A percentile compares a stretch with the other conserved stretches of the same genome.
Conservation (phyloP, 2,888 invertebrate genomes). For the Amorpha juglandis region DNA sequence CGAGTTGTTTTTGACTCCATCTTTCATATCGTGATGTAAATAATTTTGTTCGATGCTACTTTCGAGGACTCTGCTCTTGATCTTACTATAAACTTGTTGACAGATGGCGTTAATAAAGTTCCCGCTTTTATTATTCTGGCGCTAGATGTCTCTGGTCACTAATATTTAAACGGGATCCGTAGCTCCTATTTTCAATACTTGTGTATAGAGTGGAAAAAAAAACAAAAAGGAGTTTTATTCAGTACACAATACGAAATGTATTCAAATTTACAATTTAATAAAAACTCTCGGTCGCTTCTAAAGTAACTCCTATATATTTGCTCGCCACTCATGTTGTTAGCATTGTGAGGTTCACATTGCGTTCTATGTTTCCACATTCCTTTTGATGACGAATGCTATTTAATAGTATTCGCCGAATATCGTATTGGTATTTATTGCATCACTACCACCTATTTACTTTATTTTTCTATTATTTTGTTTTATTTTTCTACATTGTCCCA, state of each 20-base stretch:
- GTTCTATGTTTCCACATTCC: background rate
- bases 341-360: background rate
- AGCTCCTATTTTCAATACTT: too few species aligned
- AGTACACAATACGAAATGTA: too few species aligned
- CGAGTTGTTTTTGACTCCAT: background rate
- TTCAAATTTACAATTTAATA: too few species aligned
- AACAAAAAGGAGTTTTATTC: too few species aligned
- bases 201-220: too few species aligned
- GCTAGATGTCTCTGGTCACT: constrained; percentile 3
- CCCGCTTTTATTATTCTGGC: background rate
- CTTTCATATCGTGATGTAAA: background rate
- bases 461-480: too few species aligned
- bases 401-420: background rate
- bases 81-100: background rate
- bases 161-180: background rate
- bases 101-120: constrained; percentile 15
- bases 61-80: background rate
- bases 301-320: too few species aligned
- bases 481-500: too few species aligned
- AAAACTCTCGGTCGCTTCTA: background rate
- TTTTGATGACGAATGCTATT: background rate
- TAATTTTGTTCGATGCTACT: background rate
- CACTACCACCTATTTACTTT: too few species aligned
- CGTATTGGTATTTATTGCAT: too few species aligned
- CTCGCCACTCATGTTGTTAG: too few species aligned